A percentile compares a stretch with the other conserved stretches of the same genome.
Conservation (phyloP, 1,140 invertebrate genomes). For the Dinoponera quadriceps region DNA sequence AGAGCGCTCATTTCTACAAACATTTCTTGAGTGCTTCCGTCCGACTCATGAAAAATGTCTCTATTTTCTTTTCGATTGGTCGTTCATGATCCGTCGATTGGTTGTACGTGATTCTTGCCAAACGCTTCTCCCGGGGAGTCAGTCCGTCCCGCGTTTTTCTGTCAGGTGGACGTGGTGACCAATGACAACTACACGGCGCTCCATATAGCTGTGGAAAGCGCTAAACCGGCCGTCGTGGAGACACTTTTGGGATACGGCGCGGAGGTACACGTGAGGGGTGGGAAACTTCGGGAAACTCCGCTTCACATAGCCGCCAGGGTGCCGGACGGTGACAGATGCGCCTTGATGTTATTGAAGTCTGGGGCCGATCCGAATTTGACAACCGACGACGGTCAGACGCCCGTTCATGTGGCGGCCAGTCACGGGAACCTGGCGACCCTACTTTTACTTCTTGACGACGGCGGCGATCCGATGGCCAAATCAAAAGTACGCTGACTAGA, state of each 20-base stretch:
- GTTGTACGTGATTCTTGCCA: no score
- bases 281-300: slow-evolving; percentile 95
- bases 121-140: no score
- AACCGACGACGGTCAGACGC: slow-evolving; percentile 97
- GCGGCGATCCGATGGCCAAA: slow-evolving; percentile 94
- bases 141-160: neutral
- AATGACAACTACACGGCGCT: slow-evolving; percentile 99
- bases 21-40: no score
- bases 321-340: slow-evolving; percentile 97
- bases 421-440: slow-evolving; percentile 95
- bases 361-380: slow-evolving; percentile 97
- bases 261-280: slow-evolving; percentile 97
- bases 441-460: slow-evolving; percentile 94
- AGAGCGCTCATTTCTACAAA: no score
- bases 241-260: slow-evolving; percentile 98
- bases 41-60: no score
- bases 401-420: slow-evolving; percentile 96
- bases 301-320: slow-evolving; percentile 98
- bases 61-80: no score
- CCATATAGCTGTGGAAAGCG: slow-evolving; percentile 98
- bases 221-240: slow-evolving; percentile 98
- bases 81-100: no score
- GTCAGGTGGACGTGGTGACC: slow-evolving; percentile 82
- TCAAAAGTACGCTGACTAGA: slow-evolving; percentile 90
- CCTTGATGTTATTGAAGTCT: slow-evolving; percentile 98